phyloP scores from a whole-genome alignment of 2,888 invertebrate species.

The Tiliacea aurago region DNA sequence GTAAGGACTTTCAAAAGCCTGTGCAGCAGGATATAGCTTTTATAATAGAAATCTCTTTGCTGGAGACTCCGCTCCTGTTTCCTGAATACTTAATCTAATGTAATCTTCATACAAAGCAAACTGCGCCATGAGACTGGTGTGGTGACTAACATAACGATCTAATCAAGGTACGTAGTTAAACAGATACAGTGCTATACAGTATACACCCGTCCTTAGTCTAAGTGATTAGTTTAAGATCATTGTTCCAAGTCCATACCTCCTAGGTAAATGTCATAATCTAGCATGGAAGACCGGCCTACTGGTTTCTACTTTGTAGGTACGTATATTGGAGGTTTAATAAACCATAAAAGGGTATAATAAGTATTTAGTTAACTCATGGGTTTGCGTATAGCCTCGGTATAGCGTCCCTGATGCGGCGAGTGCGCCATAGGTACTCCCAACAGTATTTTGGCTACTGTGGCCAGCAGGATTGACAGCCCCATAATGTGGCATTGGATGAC shows the following conservation, averaged over 20 bases:
- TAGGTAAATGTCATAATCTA: neutral
- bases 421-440: too few species aligned
- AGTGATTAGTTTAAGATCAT: conserved; percentile 37
- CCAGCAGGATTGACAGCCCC: too few species aligned
- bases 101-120: conserved; percentile 34
- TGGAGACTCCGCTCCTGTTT: neutral
- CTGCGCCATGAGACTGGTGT: conserved; percentile 4
- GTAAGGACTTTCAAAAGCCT: neutral
- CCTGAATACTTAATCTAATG: conserved; percentile 19
- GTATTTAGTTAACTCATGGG: too few species aligned
- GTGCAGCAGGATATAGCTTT: neutral
- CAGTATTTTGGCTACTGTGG: too few species aligned
- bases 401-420: too few species aligned
- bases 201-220: conserved; percentile 8
- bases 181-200: conserved; percentile 17
- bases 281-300: too few species aligned
- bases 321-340: neutral
- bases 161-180: conserved; percentile 21
- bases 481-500: too few species aligned
- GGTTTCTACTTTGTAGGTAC: neutral
- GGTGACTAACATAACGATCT: conserved; percentile 29
- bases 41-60: neutral
- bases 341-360: neutral
- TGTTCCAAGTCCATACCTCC: neutral
- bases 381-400: too few species aligned